Conservation (phyloP, 2,888 invertebrate genomes). For the Phasia obesa region DNA sequence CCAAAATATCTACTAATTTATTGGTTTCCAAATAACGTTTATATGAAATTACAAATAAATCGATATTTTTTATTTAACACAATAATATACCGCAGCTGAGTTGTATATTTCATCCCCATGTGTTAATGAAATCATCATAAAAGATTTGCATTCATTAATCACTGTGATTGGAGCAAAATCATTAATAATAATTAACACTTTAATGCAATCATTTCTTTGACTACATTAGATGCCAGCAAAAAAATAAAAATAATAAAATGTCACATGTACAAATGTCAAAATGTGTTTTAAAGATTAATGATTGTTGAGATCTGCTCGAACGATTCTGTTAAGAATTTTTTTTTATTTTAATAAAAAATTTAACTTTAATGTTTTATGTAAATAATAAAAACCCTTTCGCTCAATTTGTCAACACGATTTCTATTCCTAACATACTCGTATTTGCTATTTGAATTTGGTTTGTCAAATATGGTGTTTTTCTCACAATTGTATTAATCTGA, state of each 20-base stretch:
- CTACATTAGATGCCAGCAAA: slow-evolving; percentile 9
- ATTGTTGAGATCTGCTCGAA: slow-evolving; percentile 34
- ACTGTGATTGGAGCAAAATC: slow-evolving; percentile 38
- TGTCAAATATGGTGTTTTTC: slow-evolving; percentile 22
- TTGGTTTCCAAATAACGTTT: no score
- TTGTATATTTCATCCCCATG: background rate
- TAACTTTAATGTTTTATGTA: slow-evolving; percentile 45
- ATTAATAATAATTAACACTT: slow-evolving; percentile 67
- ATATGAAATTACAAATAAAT: background rate
- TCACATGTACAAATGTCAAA: slow-evolving; percentile 45
- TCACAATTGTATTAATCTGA: background rate
- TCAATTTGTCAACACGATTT: slow-evolving; percentile 5
- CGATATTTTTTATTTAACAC: background rate
- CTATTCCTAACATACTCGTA: background rate
- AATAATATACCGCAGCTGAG: background rate
- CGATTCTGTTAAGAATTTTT: background rate
- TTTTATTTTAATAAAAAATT: background rate
- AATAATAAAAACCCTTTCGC: slow-evolving; percentile 37
- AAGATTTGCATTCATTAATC: slow-evolving; percentile 54
- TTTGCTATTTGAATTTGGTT: background rate
- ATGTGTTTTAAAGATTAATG: slow-evolving; percentile 58
- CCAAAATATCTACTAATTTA: no score
- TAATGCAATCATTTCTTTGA: slow-evolving; percentile 58
- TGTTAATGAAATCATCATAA: slow-evolving; percentile 35
- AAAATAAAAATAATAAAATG: slow-evolving; percentile 31